Evolutionary conservation across 1,140 invertebrate species (phyloP), one percentile per base, ranked within the genome.

Genomic region (Megalopta genalis): DNA sequence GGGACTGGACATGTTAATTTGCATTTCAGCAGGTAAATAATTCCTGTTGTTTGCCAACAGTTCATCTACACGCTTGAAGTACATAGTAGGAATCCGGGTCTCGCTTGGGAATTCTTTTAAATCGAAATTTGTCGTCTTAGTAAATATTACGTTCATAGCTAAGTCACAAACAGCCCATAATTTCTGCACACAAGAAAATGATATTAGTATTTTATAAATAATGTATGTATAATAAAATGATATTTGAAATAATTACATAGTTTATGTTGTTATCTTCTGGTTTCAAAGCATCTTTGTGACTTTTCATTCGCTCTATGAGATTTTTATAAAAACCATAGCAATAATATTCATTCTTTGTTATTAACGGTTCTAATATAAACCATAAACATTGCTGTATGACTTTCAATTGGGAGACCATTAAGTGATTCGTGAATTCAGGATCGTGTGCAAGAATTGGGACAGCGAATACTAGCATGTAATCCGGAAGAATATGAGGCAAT

Each of bases 261-360:
- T 98, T 98, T 63, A 95, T 94, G 70, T 93, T 93, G 85, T 97
- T 96, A 89, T 98, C 97, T 25, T 96, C 96, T 65, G 96, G 95
- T 76, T 95, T 95, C n/a, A 97, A 91, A 14, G 96, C 96, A 91
- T 98, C 98, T 90, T 98, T 98, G 88, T 98, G 97, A 89, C 97
- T 96, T 90, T 98, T 98, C 95, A 98, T 98, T 86, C 96, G 95
- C 87, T 99, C 98, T 65, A 99, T 95, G 23, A 99, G 95, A 87
- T 96, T 96, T 94, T 98, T 98, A 90, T 99, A 99, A 93, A 99
- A 99, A n/a, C 97, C 96, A 92, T 97, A 98, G 89, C 97, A 98
- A 92, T 98, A 99, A 87, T 96, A 97, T 87, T 99, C 98, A 87
- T 97, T 98, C 90, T 98, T 98, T 0, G 95, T 96, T 78, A 99